phyloP scores from a whole-genome alignment of 2,797 vertebrate species.

The Furcifer pardalis region DNA sequence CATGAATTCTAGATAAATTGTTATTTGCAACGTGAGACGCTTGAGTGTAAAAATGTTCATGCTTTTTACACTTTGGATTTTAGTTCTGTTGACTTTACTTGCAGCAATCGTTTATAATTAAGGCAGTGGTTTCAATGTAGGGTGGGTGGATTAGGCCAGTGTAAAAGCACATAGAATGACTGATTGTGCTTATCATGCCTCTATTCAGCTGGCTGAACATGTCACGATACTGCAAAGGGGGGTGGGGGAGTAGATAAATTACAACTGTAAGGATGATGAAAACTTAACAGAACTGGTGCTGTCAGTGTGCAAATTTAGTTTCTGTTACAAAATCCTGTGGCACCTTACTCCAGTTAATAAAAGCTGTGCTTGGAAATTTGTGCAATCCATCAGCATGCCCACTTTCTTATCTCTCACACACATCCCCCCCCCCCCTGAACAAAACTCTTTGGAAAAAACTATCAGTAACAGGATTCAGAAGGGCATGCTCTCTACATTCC shows the following conservation, averaged over 20 bases:
- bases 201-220: constrained; percentile 48
- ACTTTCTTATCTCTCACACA: constrained; percentile 40
- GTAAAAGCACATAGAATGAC: constrained; percentile 52
- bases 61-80: background rate
- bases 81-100: background rate
- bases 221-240: constrained; percentile 48
- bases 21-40: background rate
- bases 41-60: background rate
- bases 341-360: background rate
- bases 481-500: background rate
- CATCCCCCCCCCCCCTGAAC: background rate
- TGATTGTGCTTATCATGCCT: constrained; percentile 53
- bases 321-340: constrained; percentile 32
- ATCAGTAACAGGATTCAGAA: background rate
- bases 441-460: background rate
- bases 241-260: constrained; percentile 32
- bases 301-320: constrained; percentile 15
- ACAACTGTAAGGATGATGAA: constrained; percentile 32
- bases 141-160: constrained; percentile 50
- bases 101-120: constrained; percentile 59
- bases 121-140: constrained; percentile 44
- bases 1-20: background rate
- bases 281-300: background rate
- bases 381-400: constrained; percentile 43
- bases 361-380: background rate